These are phyloP conservation scores for Cuculus canorus DNA, from an alignment of 2,797 vertebrate species.

Conservation along the genomic window DNA sequence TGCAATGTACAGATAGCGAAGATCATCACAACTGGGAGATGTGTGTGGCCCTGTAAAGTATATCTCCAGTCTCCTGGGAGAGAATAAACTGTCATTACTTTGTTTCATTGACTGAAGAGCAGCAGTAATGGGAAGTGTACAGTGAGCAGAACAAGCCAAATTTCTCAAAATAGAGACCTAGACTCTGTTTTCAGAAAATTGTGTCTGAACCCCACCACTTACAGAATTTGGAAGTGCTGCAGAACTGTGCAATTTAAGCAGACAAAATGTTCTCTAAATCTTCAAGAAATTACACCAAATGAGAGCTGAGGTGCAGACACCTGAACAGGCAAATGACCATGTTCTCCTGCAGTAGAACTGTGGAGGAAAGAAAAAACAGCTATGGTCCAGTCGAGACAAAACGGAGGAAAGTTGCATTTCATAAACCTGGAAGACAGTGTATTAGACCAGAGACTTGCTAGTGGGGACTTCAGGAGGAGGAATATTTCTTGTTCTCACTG, in stretches of 20 bases:
- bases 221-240: neutral
- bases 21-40: neutral
- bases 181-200: slow-evolving; percentile 8
- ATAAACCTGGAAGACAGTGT: neutral
- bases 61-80: neutral
- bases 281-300: neutral
- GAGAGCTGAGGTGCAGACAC: neutral
- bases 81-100: neutral
- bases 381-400: neutral
- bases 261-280: neutral
- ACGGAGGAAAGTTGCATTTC: neutral
- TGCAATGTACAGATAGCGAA: neutral
- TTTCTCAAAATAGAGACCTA: neutral
- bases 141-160: neutral
- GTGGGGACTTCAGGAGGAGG: neutral
- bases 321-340: neutral
- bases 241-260: neutral
- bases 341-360: neutral
- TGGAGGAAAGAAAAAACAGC: neutral
- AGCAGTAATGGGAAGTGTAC: neutral
- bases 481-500: neutral
- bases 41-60: neutral
- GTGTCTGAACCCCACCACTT: neutral
- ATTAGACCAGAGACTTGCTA: neutral
- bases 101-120: neutral